Percentiles rank a stretch among this genome's conserved stretches.
Evolutionary conservation across 1,140 invertebrate genomes (phyloP).

Genomic region (Zelostemma sp.): DNA sequence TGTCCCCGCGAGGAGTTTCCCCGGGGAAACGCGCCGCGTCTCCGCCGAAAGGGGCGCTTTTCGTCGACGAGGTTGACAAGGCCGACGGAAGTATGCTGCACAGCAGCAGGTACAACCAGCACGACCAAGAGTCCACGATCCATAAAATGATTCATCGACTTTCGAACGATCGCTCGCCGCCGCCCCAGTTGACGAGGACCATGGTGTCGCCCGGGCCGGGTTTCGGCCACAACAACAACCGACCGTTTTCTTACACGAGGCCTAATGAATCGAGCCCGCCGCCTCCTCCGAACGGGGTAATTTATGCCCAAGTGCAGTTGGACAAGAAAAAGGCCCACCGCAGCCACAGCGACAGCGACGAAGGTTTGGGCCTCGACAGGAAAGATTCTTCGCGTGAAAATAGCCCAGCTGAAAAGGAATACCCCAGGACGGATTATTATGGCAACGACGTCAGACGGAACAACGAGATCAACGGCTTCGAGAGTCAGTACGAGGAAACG

Average conservation of each 20-base stretch:
- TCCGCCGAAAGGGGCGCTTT: slow-evolving; percentile 9
- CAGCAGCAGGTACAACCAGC: slow-evolving; percentile 61
- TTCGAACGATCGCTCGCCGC: slow-evolving; percentile 71
- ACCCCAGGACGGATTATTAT: slow-evolving; percentile 59
- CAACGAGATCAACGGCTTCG: slow-evolving; percentile 63
- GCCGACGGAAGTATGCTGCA: slow-evolving; percentile 57
- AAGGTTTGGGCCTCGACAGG: slow-evolving; percentile 79
- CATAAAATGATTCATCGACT: slow-evolving; percentile 66
- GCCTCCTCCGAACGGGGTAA: slow-evolving; percentile 67
- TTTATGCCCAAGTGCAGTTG: slow-evolving; percentile 82
- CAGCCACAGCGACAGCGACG: slow-evolving; percentile 79
- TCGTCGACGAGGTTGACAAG: slow-evolving; percentile 52
- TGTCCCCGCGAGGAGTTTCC: slow-evolving; percentile 11
- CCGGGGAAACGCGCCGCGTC: slow-evolving; percentile 22
- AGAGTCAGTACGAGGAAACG: slow-evolving; percentile 55
- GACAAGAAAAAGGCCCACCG: slow-evolving; percentile 71
- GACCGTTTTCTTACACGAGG: slow-evolving; percentile 81
- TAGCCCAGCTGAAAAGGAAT: slow-evolving; percentile 66
- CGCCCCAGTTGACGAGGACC: slow-evolving; percentile 72
- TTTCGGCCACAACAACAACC: slow-evolving; percentile 78
- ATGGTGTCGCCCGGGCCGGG: slow-evolving; percentile 74
- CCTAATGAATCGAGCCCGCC: slow-evolving; percentile 65
- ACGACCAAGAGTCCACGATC: slow-evolving; percentile 58
- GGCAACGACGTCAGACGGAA: slow-evolving; percentile 55
- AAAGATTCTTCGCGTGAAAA: slow-evolving; percentile 67